Conservation (phyloP, 2,797 vertebrate genomes). For the Coendou prehensilis region DNA sequence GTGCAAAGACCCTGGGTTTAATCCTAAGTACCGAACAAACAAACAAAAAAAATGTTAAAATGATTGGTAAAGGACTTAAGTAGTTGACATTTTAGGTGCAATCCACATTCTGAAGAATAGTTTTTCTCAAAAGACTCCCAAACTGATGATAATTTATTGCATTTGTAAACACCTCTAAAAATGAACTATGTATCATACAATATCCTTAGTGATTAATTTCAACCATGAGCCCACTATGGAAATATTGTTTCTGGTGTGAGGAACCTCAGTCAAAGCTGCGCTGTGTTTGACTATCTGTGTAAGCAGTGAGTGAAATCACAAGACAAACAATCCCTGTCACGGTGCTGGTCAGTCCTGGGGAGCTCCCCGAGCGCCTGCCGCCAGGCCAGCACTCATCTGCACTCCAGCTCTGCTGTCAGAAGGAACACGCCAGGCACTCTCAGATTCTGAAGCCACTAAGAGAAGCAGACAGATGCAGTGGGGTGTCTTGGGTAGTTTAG, state of each 20-base stretch:
- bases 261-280: neutral
- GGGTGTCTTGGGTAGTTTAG: neutral
- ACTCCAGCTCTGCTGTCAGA: neutral
- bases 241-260: neutral
- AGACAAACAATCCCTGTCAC: neutral
- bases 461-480: neutral
- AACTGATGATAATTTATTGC: neutral
- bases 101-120: neutral
- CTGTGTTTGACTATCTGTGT: neutral
- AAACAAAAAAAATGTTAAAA: neutral
- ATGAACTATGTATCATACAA: neutral
- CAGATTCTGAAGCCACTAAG: neutral
- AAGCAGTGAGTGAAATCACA: neutral
- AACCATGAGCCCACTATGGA: neutral
- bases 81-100: neutral
- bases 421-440: neutral
- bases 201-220: neutral
- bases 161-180: conserved; percentile 37
- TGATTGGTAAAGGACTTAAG: neutral
- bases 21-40: neutral
- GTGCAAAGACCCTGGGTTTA: neutral
- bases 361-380: neutral
- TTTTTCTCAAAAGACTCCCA: neutral
- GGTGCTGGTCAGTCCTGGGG: neutral
- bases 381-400: neutral